phyloP scores from a whole-genome alignment of 2,797 vertebrate species.

The Corythornis leucogaster region DNA sequence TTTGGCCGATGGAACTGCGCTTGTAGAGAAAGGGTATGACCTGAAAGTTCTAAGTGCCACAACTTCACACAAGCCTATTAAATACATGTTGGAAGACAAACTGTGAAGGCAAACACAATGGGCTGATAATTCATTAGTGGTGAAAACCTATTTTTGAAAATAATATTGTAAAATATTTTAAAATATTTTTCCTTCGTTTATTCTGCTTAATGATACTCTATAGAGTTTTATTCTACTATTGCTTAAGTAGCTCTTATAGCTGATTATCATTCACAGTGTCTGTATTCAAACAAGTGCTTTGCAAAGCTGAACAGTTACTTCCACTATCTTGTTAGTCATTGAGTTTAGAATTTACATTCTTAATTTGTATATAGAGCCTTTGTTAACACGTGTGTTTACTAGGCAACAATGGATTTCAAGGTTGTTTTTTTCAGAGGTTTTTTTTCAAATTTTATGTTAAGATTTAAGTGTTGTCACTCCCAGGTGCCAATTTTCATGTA shows the following conservation, averaged over 20 bases:
- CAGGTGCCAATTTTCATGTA: background rate
- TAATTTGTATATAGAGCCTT: background rate
- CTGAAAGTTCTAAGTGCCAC: background rate
- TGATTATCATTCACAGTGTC: background rate
- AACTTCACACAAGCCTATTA: background rate
- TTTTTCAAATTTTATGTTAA: background rate
- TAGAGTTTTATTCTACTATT: background rate
- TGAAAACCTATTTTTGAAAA: background rate
- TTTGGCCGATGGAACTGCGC: background rate
- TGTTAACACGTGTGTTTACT: background rate
- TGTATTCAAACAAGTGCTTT: background rate
- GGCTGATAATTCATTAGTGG: background rate
- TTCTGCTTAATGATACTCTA: background rate
- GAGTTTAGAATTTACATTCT: background rate
- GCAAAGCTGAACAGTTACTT: background rate
- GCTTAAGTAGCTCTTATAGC: background rate
- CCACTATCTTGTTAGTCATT: background rate
- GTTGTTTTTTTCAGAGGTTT: background rate
- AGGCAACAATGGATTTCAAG: background rate
- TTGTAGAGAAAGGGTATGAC: background rate
- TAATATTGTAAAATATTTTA: background rate
- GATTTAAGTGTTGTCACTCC: background rate
- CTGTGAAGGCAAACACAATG: background rate
- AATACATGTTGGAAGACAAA: background rate
- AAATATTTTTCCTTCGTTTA: background rate